Evolutionary conservation across 2,113 vertebrate species (phyloP).

Genomic region (Eulemur macaco): DNA sequence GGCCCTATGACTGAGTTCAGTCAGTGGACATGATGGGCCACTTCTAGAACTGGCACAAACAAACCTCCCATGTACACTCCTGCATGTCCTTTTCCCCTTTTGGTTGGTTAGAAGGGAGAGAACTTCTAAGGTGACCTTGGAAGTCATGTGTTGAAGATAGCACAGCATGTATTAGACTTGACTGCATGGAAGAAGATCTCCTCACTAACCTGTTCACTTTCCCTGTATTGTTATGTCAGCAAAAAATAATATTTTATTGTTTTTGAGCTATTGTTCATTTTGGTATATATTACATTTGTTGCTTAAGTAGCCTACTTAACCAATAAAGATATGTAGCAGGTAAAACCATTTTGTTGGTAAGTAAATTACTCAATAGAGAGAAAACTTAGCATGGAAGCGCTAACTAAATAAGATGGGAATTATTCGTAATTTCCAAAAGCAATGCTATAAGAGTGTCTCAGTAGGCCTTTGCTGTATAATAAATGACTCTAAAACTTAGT

Average conservation of each 20-base stretch:
- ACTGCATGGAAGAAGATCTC: not conserved
- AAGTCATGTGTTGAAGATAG: not conserved
- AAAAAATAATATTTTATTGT: not conserved
- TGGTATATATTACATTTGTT: not conserved
- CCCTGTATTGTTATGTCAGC: not conserved
- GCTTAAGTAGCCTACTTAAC: not conserved
- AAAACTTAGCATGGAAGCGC: not conserved
- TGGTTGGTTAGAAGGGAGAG: not conserved
- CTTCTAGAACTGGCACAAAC: not conserved
- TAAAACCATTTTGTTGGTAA: slow-evolving; percentile 29
- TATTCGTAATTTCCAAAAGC: slow-evolving; percentile 27
- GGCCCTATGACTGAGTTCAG: not conserved
- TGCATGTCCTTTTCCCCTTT: not conserved
- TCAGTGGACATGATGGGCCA: not conserved
- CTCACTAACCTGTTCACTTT: not conserved
- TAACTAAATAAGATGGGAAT: not conserved
- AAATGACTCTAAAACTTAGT: not conserved
- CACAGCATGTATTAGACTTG: not conserved
- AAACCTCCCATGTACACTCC: not conserved
- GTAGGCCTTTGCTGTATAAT: not conserved
- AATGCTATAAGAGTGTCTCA: not conserved
- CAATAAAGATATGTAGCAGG: not conserved
- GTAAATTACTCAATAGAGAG: not conserved
- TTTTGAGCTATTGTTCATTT: not conserved
- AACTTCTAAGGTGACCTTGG: not conserved